These are phyloP conservation scores for Malurus cyaneus DNA, from an alignment of 2,113 vertebrate species.

Conservation along the genomic window DNA sequence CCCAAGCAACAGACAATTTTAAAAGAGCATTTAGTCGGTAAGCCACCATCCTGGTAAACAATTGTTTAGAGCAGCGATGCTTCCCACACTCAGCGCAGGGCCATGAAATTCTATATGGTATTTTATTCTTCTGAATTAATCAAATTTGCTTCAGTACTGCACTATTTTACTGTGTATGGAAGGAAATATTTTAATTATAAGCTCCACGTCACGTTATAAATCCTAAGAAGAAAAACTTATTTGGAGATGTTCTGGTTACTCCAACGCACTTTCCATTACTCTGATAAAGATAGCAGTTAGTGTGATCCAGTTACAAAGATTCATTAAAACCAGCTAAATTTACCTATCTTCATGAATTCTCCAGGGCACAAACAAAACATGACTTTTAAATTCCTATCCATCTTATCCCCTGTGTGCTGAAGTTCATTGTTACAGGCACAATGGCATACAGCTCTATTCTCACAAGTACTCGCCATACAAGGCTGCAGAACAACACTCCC, in stretches of 20 bases:
- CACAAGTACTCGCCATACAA: neutral
- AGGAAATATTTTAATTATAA: slow-evolving; percentile 30
- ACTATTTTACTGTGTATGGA: neutral
- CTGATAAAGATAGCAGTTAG: slow-evolving; percentile 26
- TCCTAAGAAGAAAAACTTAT: slow-evolving; percentile 8
- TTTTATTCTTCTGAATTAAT: neutral
- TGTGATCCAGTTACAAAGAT: slow-evolving; percentile 6
- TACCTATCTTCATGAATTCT: neutral
- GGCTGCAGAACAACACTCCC: neutral
- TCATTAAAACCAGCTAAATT: slow-evolving; percentile 32
- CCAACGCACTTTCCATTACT: neutral
- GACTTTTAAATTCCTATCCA: neutral
- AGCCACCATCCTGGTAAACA: neutral
- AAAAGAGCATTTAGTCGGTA: neutral
- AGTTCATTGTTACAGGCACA: neutral
- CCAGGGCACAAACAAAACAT: neutral
- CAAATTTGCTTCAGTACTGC: neutral
- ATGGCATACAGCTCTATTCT: neutral
- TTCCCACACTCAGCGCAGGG: neutral
- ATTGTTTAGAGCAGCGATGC: neutral
- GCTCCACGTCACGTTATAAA: neutral
- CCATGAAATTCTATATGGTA: neutral
- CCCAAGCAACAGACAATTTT: neutral
- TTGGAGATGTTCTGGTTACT: slow-evolving; percentile 23
- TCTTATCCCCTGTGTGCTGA: neutral